Conservation (phyloP, 2,797 vertebrate genomes). For the Sebastes diploproa region DNA sequence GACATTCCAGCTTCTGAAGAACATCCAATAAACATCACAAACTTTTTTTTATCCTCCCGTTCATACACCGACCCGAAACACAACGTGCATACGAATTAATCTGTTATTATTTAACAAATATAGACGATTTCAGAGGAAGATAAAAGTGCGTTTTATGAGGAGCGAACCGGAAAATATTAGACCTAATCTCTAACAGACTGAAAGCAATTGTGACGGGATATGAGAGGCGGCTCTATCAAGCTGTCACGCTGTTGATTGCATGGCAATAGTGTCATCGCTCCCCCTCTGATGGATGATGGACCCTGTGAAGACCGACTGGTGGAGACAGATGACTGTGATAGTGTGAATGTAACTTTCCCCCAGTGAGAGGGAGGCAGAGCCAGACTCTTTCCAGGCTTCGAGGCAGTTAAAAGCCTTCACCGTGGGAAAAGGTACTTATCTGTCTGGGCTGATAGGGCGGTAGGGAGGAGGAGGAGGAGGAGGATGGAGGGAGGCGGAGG, state of each 20-base stretch:
- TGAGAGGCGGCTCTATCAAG: constrained; percentile 54
- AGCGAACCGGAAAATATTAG: constrained; percentile 3
- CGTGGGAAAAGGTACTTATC: constrained; percentile 52
- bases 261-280: constrained; percentile 32
- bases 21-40: background rate
- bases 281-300: constrained; percentile 47
- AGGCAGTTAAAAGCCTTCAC: constrained; percentile 45
- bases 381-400: constrained; percentile 16
- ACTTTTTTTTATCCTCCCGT: background rate
- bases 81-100: background rate
- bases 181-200: constrained; percentile 1
- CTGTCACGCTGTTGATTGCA: constrained; percentile 55
- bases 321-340: constrained; percentile 53
- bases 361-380: background rate
- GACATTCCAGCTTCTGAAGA: background rate
- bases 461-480: background rate
- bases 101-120: background rate
- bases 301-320: constrained; percentile 6
- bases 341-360: constrained; percentile 26
- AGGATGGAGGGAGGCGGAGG: background rate
- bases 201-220: constrained; percentile 28
- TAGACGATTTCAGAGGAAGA: background rate
- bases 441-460: constrained; percentile 37
- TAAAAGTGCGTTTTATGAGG: background rate
- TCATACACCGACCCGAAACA: background rate